Conservation (phyloP, 2,888 invertebrate genomes). For the Fissipunctia ypsillon region DNA sequence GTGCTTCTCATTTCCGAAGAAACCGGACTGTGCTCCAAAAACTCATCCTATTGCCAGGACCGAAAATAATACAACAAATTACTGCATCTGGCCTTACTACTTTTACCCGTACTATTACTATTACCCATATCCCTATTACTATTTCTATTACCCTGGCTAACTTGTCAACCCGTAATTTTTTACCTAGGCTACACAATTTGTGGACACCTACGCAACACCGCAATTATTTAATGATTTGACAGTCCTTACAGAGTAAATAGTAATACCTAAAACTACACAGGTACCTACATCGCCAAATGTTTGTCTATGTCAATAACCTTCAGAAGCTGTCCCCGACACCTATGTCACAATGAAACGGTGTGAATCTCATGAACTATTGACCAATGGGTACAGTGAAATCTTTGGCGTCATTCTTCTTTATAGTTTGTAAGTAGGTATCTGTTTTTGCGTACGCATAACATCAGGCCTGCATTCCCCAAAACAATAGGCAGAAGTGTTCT, state of each 20-base stretch:
- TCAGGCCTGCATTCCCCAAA: too few relatives aligned
- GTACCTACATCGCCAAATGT: conserved; percentile 24
- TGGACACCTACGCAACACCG: conserved; percentile 16
- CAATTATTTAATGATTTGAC: conserved; percentile 18
- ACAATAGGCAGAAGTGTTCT: too few relatives aligned
- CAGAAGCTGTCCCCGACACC: conserved; percentile 18
- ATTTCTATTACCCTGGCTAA: conserved; percentile 59
- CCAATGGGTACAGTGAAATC: conserved; percentile 24
- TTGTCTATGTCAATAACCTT: conserved; percentile 43
- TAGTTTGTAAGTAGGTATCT: not conserved
- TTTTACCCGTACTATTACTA: conserved; percentile 50
- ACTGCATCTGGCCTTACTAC: conserved; percentile 58
- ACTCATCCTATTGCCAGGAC: too few relatives aligned
- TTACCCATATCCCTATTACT: too few relatives aligned
- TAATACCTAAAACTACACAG: conserved; percentile 22
- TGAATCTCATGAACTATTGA: conserved; percentile 44
- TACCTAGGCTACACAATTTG: not conserved
- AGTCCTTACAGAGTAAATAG: conserved; percentile 5
- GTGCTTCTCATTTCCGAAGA: not conserved
- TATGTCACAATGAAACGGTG: conserved; percentile 43
- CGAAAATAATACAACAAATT: too few relatives aligned
- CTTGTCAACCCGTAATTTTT: not conserved
- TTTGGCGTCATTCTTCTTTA: not conserved
- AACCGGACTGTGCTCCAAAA: conserved; percentile 20
- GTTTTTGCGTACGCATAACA: not conserved